Base-by-base conservation (phyloP, 2,113 vertebrate genomes). In the Engraulis encrasicolus region DNA sequence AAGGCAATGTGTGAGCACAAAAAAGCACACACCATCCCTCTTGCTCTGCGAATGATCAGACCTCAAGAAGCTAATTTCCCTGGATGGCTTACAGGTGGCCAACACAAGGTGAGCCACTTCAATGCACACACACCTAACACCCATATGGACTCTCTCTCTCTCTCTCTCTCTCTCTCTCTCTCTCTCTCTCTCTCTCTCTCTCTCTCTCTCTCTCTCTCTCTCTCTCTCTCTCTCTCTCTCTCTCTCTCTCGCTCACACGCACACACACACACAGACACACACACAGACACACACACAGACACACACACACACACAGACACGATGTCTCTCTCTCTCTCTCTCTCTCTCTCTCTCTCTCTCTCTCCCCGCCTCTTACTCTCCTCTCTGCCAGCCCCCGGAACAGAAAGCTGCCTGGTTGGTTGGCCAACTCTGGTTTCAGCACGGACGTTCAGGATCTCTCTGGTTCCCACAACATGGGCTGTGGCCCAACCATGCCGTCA, bases 51-150 rank as follows among this genome's bases (percentile, higher is more conserved):
- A 93, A 85, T 91, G 91, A 94, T 94, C 93, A 93, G 89, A 87
- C 85, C 89, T 92, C 92, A 93, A 93, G 92, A 92, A 92, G 87
- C 93, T 94, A 92, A 95, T 95, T 95, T 94, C 89, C 90, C 84
- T 87, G 66, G 93, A 95, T 95, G 90, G 93, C 91, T 95, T 94
- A 93, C 95, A 95, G 94, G 94, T 95, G 94, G 94, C 91, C 92
- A 81, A 84, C 89, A 92, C 92, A 95, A 94, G 93, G 93, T 94
- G 91, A 92, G 92, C 92, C 87, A 90, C 89, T 92, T 91, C 90
- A 88, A 92, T 87, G 89, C 86, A 87, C 87, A 89, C 88, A 81
- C 38, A 83, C 85, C 84, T 81, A 54, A 86, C 85, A 86, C 84
- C 38, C 80, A 86, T 81, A 78, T 27, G 27, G 81, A 85, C 80